Percentiles rank a stretch among this genome's conserved stretches.
Conservation (phyloP, 1,140 invertebrate species). For the Drosophila novamexicana region DNA sequence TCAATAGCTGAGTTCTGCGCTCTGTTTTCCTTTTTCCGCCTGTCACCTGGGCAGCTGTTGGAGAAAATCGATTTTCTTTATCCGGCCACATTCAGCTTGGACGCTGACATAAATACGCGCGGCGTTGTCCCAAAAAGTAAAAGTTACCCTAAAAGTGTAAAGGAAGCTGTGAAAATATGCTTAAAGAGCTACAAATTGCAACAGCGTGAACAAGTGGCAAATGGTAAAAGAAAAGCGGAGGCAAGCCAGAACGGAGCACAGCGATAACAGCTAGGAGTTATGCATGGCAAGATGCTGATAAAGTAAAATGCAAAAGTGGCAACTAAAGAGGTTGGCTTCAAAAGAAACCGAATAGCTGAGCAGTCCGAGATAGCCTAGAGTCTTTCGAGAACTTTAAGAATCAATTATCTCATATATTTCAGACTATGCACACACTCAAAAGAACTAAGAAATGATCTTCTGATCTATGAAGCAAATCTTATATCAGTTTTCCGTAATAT, state of each 20-base stretch:
- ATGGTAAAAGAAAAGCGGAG: background rate
- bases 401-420: conserved; percentile 1
- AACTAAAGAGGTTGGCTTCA: conserved; percentile 1
- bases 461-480: too few species aligned
- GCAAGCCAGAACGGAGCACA: background rate
- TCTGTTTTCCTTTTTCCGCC: background rate
- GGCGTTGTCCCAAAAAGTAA: conserved; percentile 17
- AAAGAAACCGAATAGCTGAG: background rate
- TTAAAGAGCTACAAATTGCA: conserved; percentile 37
- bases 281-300: conserved; percentile 51
- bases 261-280: conserved; percentile 22
- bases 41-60: conserved; percentile 12
- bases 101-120: conserved; percentile 36
- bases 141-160: conserved; percentile 22
- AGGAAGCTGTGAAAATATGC: conserved; percentile 39
- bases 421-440: background rate
- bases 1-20: background rate
- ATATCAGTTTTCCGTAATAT: too few species aligned
- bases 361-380: background rate
- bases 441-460: too few species aligned
- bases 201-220: conserved; percentile 17
- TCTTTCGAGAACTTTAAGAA: background rate
- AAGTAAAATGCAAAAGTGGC: conserved; percentile 34
- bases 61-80: conserved; percentile 48
- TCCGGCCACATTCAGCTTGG: background rate